Evolutionary conservation across 2,113 vertebrate species (phyloP).

Genomic region (Gila orcuttii): DNA sequence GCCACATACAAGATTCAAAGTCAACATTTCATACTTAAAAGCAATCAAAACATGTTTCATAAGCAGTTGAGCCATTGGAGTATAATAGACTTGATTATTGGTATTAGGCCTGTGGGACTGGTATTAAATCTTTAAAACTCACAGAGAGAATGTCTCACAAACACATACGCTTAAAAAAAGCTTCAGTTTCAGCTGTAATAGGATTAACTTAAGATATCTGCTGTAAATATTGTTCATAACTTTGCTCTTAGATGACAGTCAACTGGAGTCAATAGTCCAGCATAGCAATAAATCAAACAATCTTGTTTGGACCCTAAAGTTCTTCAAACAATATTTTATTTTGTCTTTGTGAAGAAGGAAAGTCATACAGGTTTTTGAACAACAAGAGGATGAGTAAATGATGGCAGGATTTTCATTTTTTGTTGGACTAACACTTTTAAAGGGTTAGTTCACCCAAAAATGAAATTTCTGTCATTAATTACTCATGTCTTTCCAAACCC

Average conservation of each 20-base stretch:
- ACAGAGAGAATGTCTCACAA: slow-evolving; percentile 22
- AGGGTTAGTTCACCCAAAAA: no score
- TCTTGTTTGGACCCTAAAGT: neutral
- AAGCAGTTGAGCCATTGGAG: slow-evolving; percentile 33
- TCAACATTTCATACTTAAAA: slow-evolving; percentile 27
- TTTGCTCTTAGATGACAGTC: slow-evolving; percentile 31
- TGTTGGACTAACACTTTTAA: no score
- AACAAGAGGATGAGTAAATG: neutral
- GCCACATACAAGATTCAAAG: slow-evolving; percentile 30
- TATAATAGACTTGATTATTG: slow-evolving; percentile 37
- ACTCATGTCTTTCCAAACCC: no score
- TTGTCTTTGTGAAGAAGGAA: neutral
- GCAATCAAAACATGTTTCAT: slow-evolving; percentile 50
- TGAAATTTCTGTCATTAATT: no score
- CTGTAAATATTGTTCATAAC: slow-evolving; percentile 44
- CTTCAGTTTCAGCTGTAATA: slow-evolving; percentile 32
- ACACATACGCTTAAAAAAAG: slow-evolving; percentile 20
- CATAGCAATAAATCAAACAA: slow-evolving; percentile 20
- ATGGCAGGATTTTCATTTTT: neutral
- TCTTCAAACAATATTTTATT: neutral
- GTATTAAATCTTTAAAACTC: slow-evolving; percentile 32
- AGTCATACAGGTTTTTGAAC: neutral
- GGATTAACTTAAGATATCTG: slow-evolving; percentile 21
- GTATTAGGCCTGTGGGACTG: slow-evolving; percentile 26
- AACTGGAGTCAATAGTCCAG: slow-evolving; percentile 18